Percentiles rank a stretch among this genome's conserved stretches.
phyloP scores from a whole-genome alignment of 2,797 vertebrate genomes.

The Streptopelia turtur region DNA sequence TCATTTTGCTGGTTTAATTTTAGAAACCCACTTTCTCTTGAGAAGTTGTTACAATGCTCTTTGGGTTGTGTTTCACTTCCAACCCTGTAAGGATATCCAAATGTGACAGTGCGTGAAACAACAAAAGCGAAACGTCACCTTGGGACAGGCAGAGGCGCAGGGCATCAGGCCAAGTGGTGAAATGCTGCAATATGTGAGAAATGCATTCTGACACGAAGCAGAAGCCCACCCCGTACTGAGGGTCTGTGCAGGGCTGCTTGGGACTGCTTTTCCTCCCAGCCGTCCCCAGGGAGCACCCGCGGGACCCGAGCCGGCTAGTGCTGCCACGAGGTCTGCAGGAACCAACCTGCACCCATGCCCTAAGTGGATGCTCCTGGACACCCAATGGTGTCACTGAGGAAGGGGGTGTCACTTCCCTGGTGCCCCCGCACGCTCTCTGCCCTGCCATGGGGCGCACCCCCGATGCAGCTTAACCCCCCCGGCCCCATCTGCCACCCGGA shows the following conservation, averaged over 20 bases:
- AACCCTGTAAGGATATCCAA: neutral
- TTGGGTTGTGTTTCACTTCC: neutral
- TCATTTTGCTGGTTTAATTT: neutral
- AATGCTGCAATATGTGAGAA: accelerated
- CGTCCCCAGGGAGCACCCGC: neutral
- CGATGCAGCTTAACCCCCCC: neutral
- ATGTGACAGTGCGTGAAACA: neutral
- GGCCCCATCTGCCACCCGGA: accelerated
- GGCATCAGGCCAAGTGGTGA: accelerated
- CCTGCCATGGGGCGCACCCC: accelerated
- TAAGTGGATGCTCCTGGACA: neutral
- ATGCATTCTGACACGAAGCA: neutral
- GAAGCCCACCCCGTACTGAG: no score
- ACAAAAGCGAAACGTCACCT: neutral
- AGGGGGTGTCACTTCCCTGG: neutral
- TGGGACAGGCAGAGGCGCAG: neutral
- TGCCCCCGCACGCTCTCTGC: neutral
- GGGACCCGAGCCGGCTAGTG: neutral
- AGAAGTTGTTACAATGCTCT: neutral
- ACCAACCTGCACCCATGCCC: accelerated
- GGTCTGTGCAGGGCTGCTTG: neutral
- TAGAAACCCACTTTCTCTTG: neutral
- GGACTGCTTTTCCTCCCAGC: no score
- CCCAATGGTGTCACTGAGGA: neutral
- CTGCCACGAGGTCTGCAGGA: neutral